Base-by-base conservation (phyloP, 2,797 vertebrate genomes). In the Petrocephalus schoutedeni region DNA sequence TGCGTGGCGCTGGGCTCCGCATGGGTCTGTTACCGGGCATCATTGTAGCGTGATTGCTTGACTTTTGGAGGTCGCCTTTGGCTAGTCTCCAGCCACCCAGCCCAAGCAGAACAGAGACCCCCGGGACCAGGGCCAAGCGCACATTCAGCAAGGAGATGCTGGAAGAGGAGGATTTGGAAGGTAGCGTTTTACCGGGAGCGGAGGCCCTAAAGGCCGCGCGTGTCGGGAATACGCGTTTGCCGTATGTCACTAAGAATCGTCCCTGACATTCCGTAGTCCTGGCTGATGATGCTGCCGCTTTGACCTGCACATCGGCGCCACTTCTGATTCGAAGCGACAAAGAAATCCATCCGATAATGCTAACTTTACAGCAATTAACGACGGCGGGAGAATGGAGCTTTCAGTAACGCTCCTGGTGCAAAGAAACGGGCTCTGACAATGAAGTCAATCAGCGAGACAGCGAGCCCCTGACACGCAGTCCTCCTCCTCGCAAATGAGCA, bases 391-490 rank as follows among this genome's bases (percentile, higher is more conserved):
- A 36, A 58, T 58, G 32, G 2, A 5, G 23, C 56, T 56, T 19
- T 58, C 56, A 9, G 12, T 21, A 58, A 86, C 14, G 32, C 53
- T 86, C 85, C 12, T 23, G 4, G 16, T 86, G 54, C 53, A 36
- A 9, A 57, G 28, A 86, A 86, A 59, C 14, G 23, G 53, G 8
- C 41, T 53, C 36, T 61, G 87, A 59, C 36, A 82, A 84, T 32
- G 58, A 41, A 57, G 51, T 80, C 67, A 57, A 57, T 56, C 74
- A 58, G 58, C 16, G 21, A 67, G 80, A 85, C 56, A 19, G 45
- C 21, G 10, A 88, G 45, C 45, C 57, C 57, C 85, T 86, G 85
- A 61, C 85, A 59, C 61, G 54, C 85, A 86, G 45, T 61, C 54
- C 57, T 21, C 84, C 56, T 58, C 32, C 59, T 86, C 36, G 36